A percentile compares a stretch with the other conserved stretches of the same genome.
Conservation (phyloP, 2,113 vertebrate species). For the Ceyx melanurus region DNA sequence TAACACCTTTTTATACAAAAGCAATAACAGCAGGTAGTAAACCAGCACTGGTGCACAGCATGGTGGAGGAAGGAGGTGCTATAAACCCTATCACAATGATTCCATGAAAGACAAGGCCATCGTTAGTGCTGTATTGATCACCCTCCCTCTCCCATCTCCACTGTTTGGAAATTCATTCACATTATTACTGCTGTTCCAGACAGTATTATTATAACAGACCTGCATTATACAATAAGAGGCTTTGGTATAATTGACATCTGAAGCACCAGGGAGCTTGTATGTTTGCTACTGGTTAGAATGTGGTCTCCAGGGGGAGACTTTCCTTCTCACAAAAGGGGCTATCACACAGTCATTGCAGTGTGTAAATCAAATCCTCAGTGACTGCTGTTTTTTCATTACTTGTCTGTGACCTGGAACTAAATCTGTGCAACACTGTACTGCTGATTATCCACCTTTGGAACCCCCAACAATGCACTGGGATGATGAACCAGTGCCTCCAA, state of each 20-base stretch:
- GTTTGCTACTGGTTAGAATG: conserved; percentile 19
- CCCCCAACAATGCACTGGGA: background rate
- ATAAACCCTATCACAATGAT: conserved; percentile 52
- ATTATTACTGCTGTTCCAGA: conserved; percentile 52
- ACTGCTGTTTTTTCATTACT: conserved; percentile 44
- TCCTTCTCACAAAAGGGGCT: conserved; percentile 19
- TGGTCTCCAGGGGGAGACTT: conserved; percentile 27
- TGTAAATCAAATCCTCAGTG: conserved; percentile 37
- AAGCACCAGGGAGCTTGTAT: conserved; percentile 40
- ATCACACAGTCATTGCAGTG: conserved; percentile 9
- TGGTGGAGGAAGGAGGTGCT: conserved; percentile 51
- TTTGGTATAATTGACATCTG: conserved; percentile 65
- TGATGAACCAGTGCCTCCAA: background rate
- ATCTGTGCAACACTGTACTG: background rate
- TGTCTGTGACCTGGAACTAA: conserved; percentile 34
- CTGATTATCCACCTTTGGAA: conserved; percentile 6
- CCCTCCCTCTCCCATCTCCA: conserved; percentile 13
- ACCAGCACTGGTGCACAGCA: conserved; percentile 37
- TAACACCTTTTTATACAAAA: conserved; percentile 61
- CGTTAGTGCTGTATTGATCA: conserved; percentile 43
- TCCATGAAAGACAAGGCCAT: conserved; percentile 47
- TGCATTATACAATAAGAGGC: conserved; percentile 50
- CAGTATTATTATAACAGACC: conserved; percentile 55
- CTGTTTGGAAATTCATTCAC: conserved; percentile 53
- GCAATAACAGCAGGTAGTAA: conserved; percentile 64